phyloP scores from a whole-genome alignment of 2,888 invertebrate species.

The Sinotaia quadrata region DNA sequence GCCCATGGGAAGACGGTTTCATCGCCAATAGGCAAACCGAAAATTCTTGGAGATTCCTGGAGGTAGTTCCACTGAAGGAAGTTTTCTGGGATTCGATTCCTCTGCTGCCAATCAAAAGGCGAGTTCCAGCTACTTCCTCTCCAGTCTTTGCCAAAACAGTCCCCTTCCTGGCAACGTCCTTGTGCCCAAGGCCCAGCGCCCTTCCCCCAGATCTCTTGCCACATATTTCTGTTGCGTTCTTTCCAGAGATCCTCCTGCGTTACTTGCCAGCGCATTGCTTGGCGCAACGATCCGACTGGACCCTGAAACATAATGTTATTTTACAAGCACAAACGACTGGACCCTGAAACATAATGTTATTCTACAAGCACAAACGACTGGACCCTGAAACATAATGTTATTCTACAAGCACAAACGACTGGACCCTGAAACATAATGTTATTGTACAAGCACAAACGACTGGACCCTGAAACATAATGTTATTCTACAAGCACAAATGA shows the following conservation, averaged over 20 bases:
- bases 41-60: conserved; percentile 1
- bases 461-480: too few relatives aligned
- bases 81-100: conserved; percentile 24
- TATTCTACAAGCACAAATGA: too few relatives aligned
- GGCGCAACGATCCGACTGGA: conserved; percentile 7
- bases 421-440: too few relatives aligned
- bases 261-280: conserved; percentile 26
- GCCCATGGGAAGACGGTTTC: neutral
- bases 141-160: conserved; percentile 28
- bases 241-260: conserved; percentile 10
- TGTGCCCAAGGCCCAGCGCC: conserved; percentile 4
- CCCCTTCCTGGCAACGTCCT: conserved; percentile 21
- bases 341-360: too few relatives aligned
- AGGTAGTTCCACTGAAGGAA: conserved; percentile 26
- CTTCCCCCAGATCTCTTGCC: conserved; percentile 11
- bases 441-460: too few relatives aligned
- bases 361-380: too few relatives aligned
- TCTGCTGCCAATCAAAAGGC: conserved; percentile 25
- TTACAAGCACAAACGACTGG: neutral
- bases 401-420: too few relatives aligned
- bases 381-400: too few relatives aligned
- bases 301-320: conserved; percentile 3
- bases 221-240: neutral
- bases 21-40: neutral
- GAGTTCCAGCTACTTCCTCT: conserved; percentile 16